Evolutionary conservation across 1,140 invertebrate genomes (phyloP).

Genomic region (Doryteuthis pealeii): DNA sequence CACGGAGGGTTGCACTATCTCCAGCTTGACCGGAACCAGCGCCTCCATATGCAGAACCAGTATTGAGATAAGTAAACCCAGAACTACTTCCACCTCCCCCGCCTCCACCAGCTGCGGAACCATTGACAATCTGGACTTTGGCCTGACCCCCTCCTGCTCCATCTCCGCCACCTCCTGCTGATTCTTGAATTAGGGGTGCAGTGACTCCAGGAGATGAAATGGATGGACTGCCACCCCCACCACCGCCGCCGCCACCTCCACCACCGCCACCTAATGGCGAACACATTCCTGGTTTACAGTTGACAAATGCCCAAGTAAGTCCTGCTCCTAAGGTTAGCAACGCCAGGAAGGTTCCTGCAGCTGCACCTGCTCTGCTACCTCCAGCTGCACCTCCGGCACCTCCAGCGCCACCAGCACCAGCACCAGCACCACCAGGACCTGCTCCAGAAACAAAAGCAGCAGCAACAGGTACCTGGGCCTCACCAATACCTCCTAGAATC

Average conservation of each 20-base stretch:
- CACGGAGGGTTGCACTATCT: slow-evolving; percentile 40
- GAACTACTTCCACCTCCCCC: slow-evolving; percentile 25
- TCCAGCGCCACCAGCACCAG: slow-evolving; percentile 12
- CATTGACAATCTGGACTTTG: slow-evolving; percentile 21
- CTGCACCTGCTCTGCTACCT: slow-evolving; percentile 37
- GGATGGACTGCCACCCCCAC: slow-evolving; percentile 18
- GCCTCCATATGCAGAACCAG: slow-evolving; percentile 25
- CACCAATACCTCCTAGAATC: slow-evolving; percentile 21
- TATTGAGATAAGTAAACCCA: slow-evolving; percentile 1
- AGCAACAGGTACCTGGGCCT: slow-evolving; percentile 23
- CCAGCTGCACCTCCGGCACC: slow-evolving; percentile 20
- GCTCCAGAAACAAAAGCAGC: slow-evolving; percentile 19
- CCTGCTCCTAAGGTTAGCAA: slow-evolving; percentile 42
- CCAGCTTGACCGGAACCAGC: slow-evolving; percentile 26
- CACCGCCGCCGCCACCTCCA: slow-evolving; percentile 20
- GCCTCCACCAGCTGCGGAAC: slow-evolving; percentile 17
- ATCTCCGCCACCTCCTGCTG: slow-evolving; percentile 9
- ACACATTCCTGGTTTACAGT: slow-evolving; percentile 43
- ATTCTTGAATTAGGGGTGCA: not conserved
- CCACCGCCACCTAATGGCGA: slow-evolving; percentile 22
- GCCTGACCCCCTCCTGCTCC: slow-evolving; percentile 22
- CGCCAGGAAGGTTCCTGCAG: slow-evolving; percentile 49
- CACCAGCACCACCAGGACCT: slow-evolving; percentile 14
- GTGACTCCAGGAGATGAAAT: slow-evolving; percentile 9
- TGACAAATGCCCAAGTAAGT: slow-evolving; percentile 50